Evolutionary conservation across 2,113 vertebrate genomes (phyloP), one percentile per base, ranked within the genome.

Genomic region (Phyllopteryx taeniolatus): DNA sequence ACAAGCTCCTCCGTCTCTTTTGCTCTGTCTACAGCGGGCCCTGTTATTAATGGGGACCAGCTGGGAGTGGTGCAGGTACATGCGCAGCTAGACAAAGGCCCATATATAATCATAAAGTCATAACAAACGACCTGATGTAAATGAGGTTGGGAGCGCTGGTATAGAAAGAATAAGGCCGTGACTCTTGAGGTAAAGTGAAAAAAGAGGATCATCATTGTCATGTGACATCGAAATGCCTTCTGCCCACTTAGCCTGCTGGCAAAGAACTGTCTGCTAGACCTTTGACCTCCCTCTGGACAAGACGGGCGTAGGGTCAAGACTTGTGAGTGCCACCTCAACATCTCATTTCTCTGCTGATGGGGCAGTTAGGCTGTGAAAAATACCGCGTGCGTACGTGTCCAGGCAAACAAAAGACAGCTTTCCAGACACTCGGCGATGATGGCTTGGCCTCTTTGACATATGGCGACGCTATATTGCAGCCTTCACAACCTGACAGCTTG

Each of bases 1-100:
- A 93, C 90, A 88, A 92, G 88, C 90, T 91, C 90, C 86, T 90
- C 87, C 82, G 88, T 92, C 87, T 92, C 86, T 85, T 79, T 80
- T 47, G 84, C 82, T 86, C 79, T 68, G 82, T 88, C 88, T 87
- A 72, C 80, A 75, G 82, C 82, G 84, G 81, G 84, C 87, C 84
- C 76, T 68, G 89, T 94, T 94, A 93, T 94, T 94, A 94, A 93
- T 93, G 91, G 92, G 89, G 84, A 92, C 89, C 93, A 94, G 93
- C 92, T 94, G 93, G 91, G 91, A 91, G 89, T 86, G 76, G 86
- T 82, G 88, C 91, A 92, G 92, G 91, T 92, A 93, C 92, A 92
- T 80, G 88, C 86, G 80, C 90, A 89, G 81, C 84, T 90, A 94
- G 93, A 93, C 92, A 92, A 93, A 93, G 92, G 84, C 89, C 89